Evolutionary conservation across 53 echinoderm and acorn worm species (phyloP).

Genomic region (Crossaster papposus): DNA sequence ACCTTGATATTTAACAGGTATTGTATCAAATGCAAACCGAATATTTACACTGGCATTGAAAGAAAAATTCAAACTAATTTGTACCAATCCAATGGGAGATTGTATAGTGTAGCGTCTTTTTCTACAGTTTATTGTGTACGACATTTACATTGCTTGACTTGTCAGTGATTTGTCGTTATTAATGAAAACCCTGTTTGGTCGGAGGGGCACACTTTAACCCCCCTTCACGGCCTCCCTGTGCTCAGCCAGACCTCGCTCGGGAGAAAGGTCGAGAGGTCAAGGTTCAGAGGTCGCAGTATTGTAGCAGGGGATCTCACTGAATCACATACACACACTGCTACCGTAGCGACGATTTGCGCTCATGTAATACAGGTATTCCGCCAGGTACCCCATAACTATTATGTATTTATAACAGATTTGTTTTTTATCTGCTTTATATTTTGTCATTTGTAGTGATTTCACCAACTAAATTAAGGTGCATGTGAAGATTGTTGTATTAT

Average conservation of each 20-base stretch:
- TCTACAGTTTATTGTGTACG: slow-evolving; percentile 19
- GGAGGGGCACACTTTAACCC: slow-evolving; percentile 7
- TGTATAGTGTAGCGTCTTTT: not conserved
- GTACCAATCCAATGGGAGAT: not conserved
- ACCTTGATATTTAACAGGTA: no score
- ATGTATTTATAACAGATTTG: slow-evolving; percentile 15
- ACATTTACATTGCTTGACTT: slow-evolving; percentile 51
- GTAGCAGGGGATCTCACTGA: slow-evolving; percentile 25
- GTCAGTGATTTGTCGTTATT: not conserved
- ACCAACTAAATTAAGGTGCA: slow-evolving; percentile 15
- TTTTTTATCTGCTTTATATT: not conserved
- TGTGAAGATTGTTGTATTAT: not conserved
- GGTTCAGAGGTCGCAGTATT: slow-evolving; percentile 36
- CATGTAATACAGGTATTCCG: slow-evolving; percentile 58
- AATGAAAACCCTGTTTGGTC: slow-evolving; percentile 5
- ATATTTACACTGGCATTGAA: not conserved
- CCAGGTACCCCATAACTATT: slow-evolving; percentile 54
- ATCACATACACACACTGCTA: slow-evolving; percentile 36
- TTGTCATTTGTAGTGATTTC: not conserved
- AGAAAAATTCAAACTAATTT: not conserved
- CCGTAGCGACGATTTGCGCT: slow-evolving; percentile 31
- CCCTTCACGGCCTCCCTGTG: slow-evolving; percentile 7
- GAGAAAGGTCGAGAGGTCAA: not conserved
- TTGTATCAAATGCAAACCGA: no score
- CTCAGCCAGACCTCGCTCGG: slow-evolving; percentile 41